Evolutionary conservation across 2,113 vertebrate genomes (phyloP).

Genomic region (Cheilinus undulatus): DNA sequence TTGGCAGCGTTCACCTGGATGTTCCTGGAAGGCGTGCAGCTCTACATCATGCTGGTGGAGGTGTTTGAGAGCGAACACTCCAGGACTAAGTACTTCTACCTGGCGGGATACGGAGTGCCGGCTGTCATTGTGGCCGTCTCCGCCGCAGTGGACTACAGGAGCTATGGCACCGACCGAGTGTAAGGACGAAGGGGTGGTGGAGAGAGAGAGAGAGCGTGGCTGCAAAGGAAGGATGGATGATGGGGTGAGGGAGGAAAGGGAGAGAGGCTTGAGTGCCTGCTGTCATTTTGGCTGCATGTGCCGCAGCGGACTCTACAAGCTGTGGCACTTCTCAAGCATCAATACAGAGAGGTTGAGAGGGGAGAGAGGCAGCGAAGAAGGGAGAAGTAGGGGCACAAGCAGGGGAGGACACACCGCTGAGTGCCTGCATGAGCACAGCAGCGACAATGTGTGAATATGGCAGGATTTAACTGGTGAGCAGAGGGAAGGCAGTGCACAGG

Average conservation of each 20-base stretch:
- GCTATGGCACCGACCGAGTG: constrained; percentile 93
- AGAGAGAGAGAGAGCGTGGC: constrained; percentile 3
- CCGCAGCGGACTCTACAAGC: constrained; percentile 60
- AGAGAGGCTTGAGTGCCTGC: constrained; percentile 58
- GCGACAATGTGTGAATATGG: constrained; percentile 91
- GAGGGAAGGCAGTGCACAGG: constrained; percentile 13
- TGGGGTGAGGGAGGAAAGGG: constrained; percentile 13
- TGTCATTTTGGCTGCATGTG: constrained; percentile 82
- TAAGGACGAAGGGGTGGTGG: constrained; percentile 59
- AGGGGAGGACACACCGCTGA: constrained; percentile 46
- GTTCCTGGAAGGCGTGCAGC: constrained; percentile 98
- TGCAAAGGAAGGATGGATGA: constrained; percentile 46
- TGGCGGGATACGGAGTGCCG: constrained; percentile 96
- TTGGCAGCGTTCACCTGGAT: constrained; percentile 99
- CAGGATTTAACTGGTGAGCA: constrained; percentile 51
- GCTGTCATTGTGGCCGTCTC: constrained; percentile 96
- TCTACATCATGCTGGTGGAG: constrained; percentile 99
- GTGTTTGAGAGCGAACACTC: constrained; percentile 99
- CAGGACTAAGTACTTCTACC: constrained; percentile 95
- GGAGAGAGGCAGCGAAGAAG: constrained; percentile 42
- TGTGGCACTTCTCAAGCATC: constrained; percentile 69
- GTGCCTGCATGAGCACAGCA: constrained; percentile 84
- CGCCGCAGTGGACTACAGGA: constrained; percentile 95
- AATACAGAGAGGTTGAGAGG: constrained; percentile 58
- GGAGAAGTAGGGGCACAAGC: constrained; percentile 31